Percentiles rank a stretch among this genome's conserved stretches.
Evolutionary conservation across 2,797 vertebrate genomes (phyloP).

Genomic region (Meriones psammophilus): DNA sequence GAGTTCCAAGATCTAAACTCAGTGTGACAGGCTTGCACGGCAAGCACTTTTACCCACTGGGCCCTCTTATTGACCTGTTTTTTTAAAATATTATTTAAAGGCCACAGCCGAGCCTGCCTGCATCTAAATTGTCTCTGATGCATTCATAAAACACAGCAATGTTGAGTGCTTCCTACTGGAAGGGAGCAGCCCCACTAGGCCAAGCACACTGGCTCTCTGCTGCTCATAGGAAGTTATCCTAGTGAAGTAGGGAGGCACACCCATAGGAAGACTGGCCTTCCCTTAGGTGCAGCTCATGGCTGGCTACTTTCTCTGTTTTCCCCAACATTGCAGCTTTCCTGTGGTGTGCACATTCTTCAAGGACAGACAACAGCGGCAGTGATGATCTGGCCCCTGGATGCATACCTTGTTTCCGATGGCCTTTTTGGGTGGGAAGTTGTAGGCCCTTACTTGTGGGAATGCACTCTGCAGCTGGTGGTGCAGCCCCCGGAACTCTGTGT

Average conservation of each 20-base stretch:
- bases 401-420: conserved; percentile 99
- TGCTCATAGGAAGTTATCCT: accelerated
- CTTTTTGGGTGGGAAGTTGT: conserved; percentile 98
- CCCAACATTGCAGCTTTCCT: neutral
- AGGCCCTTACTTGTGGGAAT: conserved; percentile 94
- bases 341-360: neutral
- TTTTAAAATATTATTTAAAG: neutral
- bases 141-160: neutral
- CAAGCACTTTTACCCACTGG: neutral
- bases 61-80: neutral
- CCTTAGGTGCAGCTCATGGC: neutral
- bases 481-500: conserved; percentile 95
- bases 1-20: neutral
- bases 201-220: neutral
- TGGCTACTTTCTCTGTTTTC: neutral
- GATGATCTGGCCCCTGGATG: neutral
- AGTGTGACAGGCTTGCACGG: neutral
- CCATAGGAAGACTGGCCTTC: neutral
- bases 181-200: neutral
- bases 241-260: accelerated
- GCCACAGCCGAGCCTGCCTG: accelerated
- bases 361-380: neutral
- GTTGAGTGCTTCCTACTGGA: neutral
- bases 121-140: accelerated
- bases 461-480: conserved; percentile 94